These are phyloP conservation scores for Furcifer pardalis DNA, from an alignment of 2,797 vertebrate genomes.

Conservation along the genomic window DNA sequence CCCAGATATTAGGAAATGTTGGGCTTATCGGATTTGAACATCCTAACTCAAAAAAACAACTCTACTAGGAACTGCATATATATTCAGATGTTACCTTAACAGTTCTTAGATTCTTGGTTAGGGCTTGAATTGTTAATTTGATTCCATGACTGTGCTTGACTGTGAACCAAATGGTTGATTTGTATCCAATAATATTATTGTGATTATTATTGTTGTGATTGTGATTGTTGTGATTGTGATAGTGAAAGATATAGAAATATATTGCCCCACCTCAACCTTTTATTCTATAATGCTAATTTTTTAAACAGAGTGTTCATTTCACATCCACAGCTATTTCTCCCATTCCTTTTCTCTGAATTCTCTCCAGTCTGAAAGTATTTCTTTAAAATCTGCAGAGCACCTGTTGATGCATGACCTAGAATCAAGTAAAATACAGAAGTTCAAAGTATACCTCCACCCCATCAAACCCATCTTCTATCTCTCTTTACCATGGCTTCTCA, in stretches of 20 bases:
- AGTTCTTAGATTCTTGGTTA: too few relatives aligned
- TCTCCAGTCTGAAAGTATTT: not conserved
- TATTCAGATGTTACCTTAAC: too few relatives aligned
- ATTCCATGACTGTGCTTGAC: too few relatives aligned
- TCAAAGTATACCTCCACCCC: not conserved
- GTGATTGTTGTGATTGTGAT: too few relatives aligned
- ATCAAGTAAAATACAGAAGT: not conserved
- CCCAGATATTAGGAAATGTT: too few relatives aligned
- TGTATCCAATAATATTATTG: too few relatives aligned
- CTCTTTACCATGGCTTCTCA: not conserved
- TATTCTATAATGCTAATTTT: not conserved
- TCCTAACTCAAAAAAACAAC: too few relatives aligned
- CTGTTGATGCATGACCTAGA: not conserved
- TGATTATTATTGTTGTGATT: too few relatives aligned
- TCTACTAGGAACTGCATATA: too few relatives aligned
- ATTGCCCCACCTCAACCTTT: not conserved
- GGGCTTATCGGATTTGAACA: too few relatives aligned
- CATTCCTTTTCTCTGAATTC: not conserved
- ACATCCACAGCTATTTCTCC: not conserved
- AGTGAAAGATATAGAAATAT: not conserved
- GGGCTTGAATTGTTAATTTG: too few relatives aligned
- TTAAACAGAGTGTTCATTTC: not conserved
- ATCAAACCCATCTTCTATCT: not conserved
- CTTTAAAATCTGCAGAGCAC: not conserved
- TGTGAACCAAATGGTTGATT: too few relatives aligned